Evolutionary conservation across 2,888 invertebrate genomes (phyloP).

Genomic region (Tetragonisca angustula): DNA sequence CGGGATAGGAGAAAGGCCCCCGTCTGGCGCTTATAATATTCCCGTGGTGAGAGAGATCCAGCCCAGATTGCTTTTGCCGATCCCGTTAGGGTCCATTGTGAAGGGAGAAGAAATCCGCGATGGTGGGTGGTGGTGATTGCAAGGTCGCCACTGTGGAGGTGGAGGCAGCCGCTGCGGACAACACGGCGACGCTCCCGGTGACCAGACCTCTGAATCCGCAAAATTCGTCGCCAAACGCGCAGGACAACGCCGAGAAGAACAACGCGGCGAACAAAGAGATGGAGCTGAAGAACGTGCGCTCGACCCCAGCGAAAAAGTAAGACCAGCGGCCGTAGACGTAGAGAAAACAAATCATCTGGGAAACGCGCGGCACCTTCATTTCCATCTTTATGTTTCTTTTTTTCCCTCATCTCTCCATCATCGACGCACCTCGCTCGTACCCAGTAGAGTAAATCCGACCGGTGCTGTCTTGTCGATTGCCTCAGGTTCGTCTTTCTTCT

Average conservation of each 20-base stretch:
- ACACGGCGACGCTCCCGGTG: conserved; percentile 95
- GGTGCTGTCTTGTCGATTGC: no score
- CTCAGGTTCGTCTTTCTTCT: no score
- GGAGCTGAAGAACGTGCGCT: conserved; percentile 94
- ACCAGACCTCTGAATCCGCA: conserved; percentile 89
- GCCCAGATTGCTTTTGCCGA: conserved; percentile 46
- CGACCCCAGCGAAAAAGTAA: conserved; percentile 94
- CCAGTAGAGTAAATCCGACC: no score
- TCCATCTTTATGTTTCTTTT: neutral
- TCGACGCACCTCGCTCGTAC: no score
- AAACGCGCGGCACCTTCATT: neutral
- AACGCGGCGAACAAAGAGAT: conserved; percentile 94
- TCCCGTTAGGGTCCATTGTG: conserved; percentile 58
- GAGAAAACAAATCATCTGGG: conserved; percentile 14
- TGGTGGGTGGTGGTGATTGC: conserved; percentile 91
- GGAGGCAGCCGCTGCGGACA: conserved; percentile 90
- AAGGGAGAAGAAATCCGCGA: conserved; percentile 72
- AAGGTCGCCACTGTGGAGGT: conserved; percentile 95
- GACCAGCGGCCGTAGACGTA: conserved; percentile 51
- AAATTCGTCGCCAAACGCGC: conserved; percentile 88
- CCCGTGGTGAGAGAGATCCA: conserved; percentile 38
- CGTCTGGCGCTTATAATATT: neutral
- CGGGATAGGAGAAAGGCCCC: neutral
- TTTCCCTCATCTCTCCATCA: no score
- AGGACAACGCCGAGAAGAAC: conserved; percentile 90